Base-by-base conservation (phyloP, 2,888 invertebrate genomes). In the Octonoba sinensis region DNA sequence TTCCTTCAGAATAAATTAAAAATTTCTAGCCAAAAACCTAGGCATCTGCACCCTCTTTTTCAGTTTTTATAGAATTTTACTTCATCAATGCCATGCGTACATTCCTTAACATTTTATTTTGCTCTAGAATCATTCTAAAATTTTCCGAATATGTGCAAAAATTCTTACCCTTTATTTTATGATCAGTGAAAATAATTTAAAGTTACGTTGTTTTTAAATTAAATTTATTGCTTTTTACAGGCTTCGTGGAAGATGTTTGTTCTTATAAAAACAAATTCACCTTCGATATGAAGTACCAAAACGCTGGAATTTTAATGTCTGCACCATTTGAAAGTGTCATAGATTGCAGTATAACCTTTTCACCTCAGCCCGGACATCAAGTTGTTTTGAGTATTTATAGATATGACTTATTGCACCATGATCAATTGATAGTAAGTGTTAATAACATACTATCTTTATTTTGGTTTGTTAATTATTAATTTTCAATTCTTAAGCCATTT, bases 301-400 rank as follows among this genome's bases (percentile, higher is more conserved):
- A 57, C 15, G 51, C 59, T 16, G 75, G 75, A 4, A 67, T 75
- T 20, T n/a, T 75, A n/a, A 60, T 75, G 60, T 47, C 57, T n/a
- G 11, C 46, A 20, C 74, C 74, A 6, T 27, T 4, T 11, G 3
- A n/a, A 16, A 12, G 18, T 12, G 11, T 24, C 3, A 3, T 3
- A 1, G 60, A 67, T 1, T 78, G 77, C n/a, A 60, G 46, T 15
- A 56, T 78, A 1, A 49, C 36, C 22, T 22, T 78, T 8, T 2
- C 12, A 0, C 47, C 77, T 13, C 56, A 54, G 6, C 57, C 16
- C 11, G 13, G 44, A 18, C 8, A 3, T 36, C 22, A 57, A 6
- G 44, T 78, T 13, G 77, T 78, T 8, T 27, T 78, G 20, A 78
- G 77, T 24, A 57, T 78, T 64, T 78, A 57, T n/a, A 69, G 56